phyloP scores from a whole-genome alignment of 1,140 invertebrate species.

The Zaprionus camerounensis region DNA sequence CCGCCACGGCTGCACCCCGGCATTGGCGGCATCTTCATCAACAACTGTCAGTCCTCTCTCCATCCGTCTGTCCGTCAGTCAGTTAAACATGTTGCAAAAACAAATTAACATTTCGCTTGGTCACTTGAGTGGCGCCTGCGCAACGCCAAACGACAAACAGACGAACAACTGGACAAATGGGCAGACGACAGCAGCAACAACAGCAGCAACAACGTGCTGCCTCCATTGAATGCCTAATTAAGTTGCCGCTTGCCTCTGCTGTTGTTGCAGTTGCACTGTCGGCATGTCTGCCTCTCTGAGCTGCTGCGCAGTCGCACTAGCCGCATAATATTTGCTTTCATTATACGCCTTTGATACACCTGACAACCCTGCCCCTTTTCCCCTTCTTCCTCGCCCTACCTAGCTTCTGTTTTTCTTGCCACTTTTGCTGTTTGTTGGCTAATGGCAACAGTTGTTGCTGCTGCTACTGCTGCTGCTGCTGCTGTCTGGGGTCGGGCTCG shows the following conservation, averaged over 20 bases:
- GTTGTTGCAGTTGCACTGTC: slow-evolving; percentile 14
- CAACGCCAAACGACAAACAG: slow-evolving; percentile 13
- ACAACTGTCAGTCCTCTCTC: slow-evolving; percentile 53
- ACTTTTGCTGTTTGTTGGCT: slow-evolving; percentile 29
- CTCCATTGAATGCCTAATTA: slow-evolving; percentile 69
- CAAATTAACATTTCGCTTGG: slow-evolving; percentile 56
- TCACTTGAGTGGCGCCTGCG: slow-evolving; percentile 68
- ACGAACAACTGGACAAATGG: neutral
- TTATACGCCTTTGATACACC: slow-evolving; percentile 36
- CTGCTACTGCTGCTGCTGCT: neutral
- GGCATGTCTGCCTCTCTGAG: slow-evolving; percentile 12
- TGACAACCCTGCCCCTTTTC: neutral
- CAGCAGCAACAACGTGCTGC: slow-evolving; percentile 11
- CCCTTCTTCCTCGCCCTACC: neutral
- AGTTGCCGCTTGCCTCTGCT: slow-evolving; percentile 46
- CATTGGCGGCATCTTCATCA: slow-evolving; percentile 47
- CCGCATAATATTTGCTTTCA: slow-evolving; percentile 52
- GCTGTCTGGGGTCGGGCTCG: slow-evolving; percentile 26
- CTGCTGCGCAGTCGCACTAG: slow-evolving; percentile 34
- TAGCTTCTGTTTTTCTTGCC: slow-evolving; percentile 31
- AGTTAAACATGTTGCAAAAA: slow-evolving; percentile 44
- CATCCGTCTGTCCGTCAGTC: slow-evolving; percentile 20
- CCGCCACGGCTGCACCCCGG: neutral
- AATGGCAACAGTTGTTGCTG: slow-evolving; percentile 12
- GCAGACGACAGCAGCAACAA: neutral